Conservation (phyloP, 1,140 invertebrate species). For the Halictus rubicundus region DNA sequence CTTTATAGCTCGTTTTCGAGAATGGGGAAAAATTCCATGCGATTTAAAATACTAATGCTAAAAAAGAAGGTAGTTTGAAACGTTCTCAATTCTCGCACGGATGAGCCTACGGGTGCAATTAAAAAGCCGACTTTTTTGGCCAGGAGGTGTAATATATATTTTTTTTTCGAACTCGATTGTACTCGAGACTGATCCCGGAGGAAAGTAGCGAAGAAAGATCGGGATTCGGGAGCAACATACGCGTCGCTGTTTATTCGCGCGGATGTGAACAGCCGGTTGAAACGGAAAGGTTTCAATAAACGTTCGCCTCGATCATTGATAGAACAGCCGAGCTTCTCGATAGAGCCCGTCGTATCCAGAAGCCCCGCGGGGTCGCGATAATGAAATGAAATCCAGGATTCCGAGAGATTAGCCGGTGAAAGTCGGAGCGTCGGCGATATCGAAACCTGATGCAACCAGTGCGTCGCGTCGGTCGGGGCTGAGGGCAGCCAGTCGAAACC, state of each 20-base stretch:
- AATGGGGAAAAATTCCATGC: too few species aligned
- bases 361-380: slow-evolving; percentile 34
- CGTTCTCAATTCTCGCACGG: too few species aligned
- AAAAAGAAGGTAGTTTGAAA: too few species aligned
- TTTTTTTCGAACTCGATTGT: too few species aligned
- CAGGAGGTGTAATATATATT: too few species aligned
- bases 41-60: too few species aligned
- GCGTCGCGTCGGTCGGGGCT: slow-evolving; percentile 9
- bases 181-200: too few species aligned
- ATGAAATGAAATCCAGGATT: slow-evolving; percentile 56
- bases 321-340: background rate
- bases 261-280: background rate
- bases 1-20: too few species aligned
- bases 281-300: slow-evolving; percentile 27
- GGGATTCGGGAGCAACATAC: background rate
- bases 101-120: too few species aligned
- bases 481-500: background rate
- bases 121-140: too few species aligned
- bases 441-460: slow-evolving; percentile 30
- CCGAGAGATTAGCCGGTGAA: slow-evolving; percentile 19
- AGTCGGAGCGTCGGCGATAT: slow-evolving; percentile 24
- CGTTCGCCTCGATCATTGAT: slow-evolving; percentile 36
- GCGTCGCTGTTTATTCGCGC: background rate
- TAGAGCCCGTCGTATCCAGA: slow-evolving; percentile 19
- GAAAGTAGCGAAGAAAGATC: background rate